Evolutionary conservation across 2,888 invertebrate genomes (phyloP), one percentile per base, ranked within the genome.

Genomic region (Agriopis leucophaearia): DNA sequence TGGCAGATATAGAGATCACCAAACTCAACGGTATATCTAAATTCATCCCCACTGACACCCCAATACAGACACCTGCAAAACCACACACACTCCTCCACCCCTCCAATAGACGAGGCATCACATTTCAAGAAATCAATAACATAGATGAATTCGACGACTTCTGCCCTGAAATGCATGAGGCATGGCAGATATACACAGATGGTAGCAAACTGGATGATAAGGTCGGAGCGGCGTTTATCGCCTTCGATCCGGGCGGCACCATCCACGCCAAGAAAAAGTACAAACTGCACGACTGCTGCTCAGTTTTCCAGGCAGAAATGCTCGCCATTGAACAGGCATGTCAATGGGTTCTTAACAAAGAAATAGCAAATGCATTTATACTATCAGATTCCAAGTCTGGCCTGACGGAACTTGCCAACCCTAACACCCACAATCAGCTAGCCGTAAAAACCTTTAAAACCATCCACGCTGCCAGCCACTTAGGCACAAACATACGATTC

Each of bases 351-450:
- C 8, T 47, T 12, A 35, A 36, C 0, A 35, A 45, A 10, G 44
- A 56, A 10, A 42, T 42, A 7, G 9, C 1, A 8, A 56, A 42
- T 3, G 42, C 47, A 5, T 45, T 5, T 35, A 57, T 57, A 35
- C 35, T 57, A 5, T 57, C 57, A 5, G 57, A 57, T 36, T 35
- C 27, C 6, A 15, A 9, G 47, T 66, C 62, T 13, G 60, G 40
- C 9, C 8, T 73, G 7, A 69, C 66, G 3, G 13, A 54, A 61
- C 18, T 75, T 68, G n/a, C 47, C 13, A 58, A 51, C 36, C 48
- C 58, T 9, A 15, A 18, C 5, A 9, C 35, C 15, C 18, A 10
- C 16, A 36, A 60, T 10, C 16, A 36, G 0, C 9, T 60, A 4
- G 60, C 55, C 0, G 2, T 40, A 2, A 1, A 13, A 12, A 62